Percentiles rank a stretch among this genome's conserved stretches.
These are phyloP conservation scores for Lucinisca nassula DNA, from an alignment of 2,888 invertebrate species.

Conservation along the genomic window DNA sequence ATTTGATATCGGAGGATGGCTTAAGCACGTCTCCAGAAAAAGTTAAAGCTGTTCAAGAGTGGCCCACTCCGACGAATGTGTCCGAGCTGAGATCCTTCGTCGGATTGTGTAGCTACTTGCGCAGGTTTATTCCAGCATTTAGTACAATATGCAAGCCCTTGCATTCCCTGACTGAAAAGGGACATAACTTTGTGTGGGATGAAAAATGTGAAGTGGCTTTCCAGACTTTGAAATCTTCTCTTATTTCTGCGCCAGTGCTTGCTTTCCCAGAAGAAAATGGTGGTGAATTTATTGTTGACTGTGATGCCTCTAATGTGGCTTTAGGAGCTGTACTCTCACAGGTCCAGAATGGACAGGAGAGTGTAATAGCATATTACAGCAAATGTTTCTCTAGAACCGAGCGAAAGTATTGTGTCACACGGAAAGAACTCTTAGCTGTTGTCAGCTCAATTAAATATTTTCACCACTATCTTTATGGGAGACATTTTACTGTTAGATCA, in stretches of 20 bases:
- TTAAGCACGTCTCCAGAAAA: constrained; percentile 41
- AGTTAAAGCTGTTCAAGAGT: constrained; percentile 30
- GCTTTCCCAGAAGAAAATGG: constrained; percentile 57
- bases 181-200: no score
- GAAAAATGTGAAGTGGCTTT: no score
- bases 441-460: constrained; percentile 59
- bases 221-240: no score
- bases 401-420: constrained; percentile 61
- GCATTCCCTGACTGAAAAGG: no score
- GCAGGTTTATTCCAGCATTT: constrained; percentile 32
- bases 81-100: constrained; percentile 37
- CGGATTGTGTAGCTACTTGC: constrained; percentile 57
- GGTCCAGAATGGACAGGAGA: constrained; percentile 62
- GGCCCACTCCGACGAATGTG: constrained; percentile 37
- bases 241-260: constrained; percentile 47
- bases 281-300: constrained; percentile 63
- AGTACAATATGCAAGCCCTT: constrained; percentile 11
- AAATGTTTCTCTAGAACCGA: constrained; percentile 44
- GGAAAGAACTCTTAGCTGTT: constrained; percentile 62
- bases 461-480: constrained; percentile 7
- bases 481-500: neutral
- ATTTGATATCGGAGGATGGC: constrained; percentile 51
- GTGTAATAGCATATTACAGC: constrained; percentile 65
- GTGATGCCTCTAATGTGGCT: constrained; percentile 63
- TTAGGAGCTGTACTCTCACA: constrained; percentile 72